Conservation (phyloP, 2,113 vertebrate species). For the Sitta europaea region DNA sequence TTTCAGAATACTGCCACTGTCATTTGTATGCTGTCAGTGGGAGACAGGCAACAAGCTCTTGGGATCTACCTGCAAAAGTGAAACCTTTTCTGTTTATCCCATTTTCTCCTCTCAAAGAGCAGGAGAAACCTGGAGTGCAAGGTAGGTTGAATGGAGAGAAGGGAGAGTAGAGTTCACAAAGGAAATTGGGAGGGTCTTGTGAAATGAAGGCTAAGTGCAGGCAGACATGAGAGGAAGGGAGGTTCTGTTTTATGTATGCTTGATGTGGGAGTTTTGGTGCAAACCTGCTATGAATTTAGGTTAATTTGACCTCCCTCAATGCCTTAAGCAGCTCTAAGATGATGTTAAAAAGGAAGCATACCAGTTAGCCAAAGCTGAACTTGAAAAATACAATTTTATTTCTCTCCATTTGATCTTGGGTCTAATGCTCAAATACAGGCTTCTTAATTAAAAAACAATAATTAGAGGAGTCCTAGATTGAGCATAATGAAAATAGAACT, state of each 20-base stretch:
- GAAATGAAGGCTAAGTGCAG: not conserved
- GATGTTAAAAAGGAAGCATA: not conserved
- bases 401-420: not conserved
- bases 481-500: not conserved
- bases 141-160: not conserved
- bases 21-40: not conserved
- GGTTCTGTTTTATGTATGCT: not conserved
- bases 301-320: not conserved
- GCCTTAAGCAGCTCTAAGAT: not conserved
- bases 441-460: not conserved
- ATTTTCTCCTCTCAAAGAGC: not conserved
- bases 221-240: not conserved
- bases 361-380: not conserved
- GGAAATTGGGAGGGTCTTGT: not conserved
- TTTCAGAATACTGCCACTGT: not conserved
- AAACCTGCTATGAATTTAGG: not conserved
- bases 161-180: not conserved
- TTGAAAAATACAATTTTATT: not conserved
- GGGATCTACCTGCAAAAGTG: not conserved
- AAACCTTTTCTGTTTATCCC: not conserved
- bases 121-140: not conserved
- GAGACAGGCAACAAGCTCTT: not conserved
- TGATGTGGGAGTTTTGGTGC: not conserved
- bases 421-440: not conserved
- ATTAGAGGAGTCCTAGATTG: not conserved